Percentiles rank a stretch among this genome's conserved stretches.
Evolutionary conservation across 2,797 vertebrate species (phyloP).

Genomic region (Distichodus sexfasciatus): DNA sequence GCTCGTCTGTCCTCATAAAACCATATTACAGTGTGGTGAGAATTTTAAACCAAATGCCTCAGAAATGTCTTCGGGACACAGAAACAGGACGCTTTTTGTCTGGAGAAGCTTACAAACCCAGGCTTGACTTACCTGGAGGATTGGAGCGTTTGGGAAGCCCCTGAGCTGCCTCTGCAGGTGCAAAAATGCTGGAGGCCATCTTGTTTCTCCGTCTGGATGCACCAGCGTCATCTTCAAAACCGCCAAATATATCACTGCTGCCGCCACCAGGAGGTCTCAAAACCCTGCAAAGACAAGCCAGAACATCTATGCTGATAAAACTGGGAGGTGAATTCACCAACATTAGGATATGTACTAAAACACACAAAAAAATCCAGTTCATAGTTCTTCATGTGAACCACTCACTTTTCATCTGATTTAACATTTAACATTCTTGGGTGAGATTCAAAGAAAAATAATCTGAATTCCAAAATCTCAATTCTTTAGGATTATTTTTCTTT

Average conservation of each 20-base stretch:
- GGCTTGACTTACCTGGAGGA: conserved; percentile 90
- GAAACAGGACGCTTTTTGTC: not conserved
- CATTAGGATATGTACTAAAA: not conserved
- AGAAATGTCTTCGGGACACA: not conserved
- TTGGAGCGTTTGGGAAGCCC: conserved; percentile 82
- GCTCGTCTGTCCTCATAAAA: not conserved
- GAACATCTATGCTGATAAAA: no score
- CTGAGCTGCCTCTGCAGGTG: conserved; percentile 76
- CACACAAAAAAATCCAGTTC: not conserved
- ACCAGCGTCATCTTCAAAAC: conserved; percentile 73
- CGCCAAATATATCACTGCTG: conserved; percentile 84
- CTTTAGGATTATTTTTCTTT: no score
- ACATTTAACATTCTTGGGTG: no score
- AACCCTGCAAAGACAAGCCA: conserved; percentile 73
- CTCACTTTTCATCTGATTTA: no score
- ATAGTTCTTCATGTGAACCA: no score
- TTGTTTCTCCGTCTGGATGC: conserved; percentile 77
- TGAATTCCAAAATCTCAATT: no score
- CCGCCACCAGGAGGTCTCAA: conserved; percentile 88
- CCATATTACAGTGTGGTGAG: conserved; percentile 21
- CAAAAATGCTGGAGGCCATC: conserved; percentile 90
- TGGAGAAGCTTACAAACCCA: not conserved
- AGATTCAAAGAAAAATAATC: no score
- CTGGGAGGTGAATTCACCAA: no score
- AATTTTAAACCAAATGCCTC: conserved; percentile 47